Conservation (phyloP, 2,797 vertebrate genomes). For the Petrocephalus schoutedeni region DNA sequence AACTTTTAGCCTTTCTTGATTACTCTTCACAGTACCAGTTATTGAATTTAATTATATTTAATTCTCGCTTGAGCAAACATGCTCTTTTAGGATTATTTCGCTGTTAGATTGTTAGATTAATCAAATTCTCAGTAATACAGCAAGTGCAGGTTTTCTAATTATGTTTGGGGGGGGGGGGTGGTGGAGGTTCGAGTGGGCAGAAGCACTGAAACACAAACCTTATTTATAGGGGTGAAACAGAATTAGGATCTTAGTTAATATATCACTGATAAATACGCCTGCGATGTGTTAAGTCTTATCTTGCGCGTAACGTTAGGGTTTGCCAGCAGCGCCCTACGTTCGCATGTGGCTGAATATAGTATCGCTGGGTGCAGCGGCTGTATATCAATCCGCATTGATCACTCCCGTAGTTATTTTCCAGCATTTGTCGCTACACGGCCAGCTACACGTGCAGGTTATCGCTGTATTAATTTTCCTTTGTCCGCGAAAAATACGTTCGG, state of each 20-base stretch:
- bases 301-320: neutral
- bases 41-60: constrained; percentile 15
- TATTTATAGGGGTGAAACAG: constrained; percentile 18
- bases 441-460: neutral
- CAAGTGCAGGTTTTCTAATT: constrained; percentile 13
- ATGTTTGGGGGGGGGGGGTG: neutral
- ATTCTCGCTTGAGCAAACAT: neutral
- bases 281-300: neutral
- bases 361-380: neutral
- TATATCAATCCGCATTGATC: neutral
- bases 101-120: constrained; percentile 15
- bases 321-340: neutral
- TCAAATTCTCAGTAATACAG: constrained; percentile 11
- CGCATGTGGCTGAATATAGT: neutral
- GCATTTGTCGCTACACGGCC: neutral
- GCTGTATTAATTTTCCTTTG: constrained; percentile 14
- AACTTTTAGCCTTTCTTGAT: constrained; percentile 4
- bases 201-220: neutral
- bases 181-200: neutral
- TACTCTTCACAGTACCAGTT: constrained; percentile 2
- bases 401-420: neutral
- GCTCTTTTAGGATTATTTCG: constrained; percentile 12
- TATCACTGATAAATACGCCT: constrained; percentile 11
- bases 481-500: neutral
- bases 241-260: constrained; percentile 21